Base-by-base conservation (phyloP, 2,113 vertebrate species). In the Scalopus aquaticus region DNA sequence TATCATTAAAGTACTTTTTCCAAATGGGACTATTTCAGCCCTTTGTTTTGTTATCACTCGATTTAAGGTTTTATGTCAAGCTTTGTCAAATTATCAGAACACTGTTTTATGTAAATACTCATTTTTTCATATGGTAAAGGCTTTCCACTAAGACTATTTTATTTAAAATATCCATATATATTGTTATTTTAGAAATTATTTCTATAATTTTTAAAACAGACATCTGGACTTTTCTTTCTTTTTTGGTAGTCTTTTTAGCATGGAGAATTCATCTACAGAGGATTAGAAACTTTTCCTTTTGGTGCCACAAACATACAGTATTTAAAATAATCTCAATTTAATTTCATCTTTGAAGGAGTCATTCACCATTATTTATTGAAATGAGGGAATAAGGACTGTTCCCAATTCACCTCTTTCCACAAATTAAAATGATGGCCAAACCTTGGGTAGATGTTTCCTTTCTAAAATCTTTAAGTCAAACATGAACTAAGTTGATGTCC, bases 21-120 rank as follows among this genome's bases (percentile, higher is more conserved):
- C 58, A 92, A 70, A 39, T 15, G 80, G 64, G 67, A 62, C 22
- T 95, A 88, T 94, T 88, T 91, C 69, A 73, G 74, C 10, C 64
- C 24, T 84, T 92, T 96, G 60, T 81, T 92, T 91, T 84, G 37
- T 83, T 87, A 90, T 30, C 69, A 77, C 94, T 85, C 12, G 5
- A 76, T 82, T 69, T 78, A 92, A 95, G 80, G 8, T 91, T 96
- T 96, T 72, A 88, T 90, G 73, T 84, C 64, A 91, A 94, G 74
- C 46, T 56, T 20, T 95, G 58, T 95, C 84, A 93, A 70, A 58
- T 88, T 95, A 82, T 91, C 17, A 5, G 30, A 79, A 72, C 42
- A 90, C 65, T 67, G 35, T 74, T 93, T 92, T 83, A 85, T 82
- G 83, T 74, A 91, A 89, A n/a, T 73, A 81, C 37, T 90, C 64